Evolutionary conservation across 2,113 vertebrate species (phyloP).

Genomic region (Pampusana beccarii): DNA sequence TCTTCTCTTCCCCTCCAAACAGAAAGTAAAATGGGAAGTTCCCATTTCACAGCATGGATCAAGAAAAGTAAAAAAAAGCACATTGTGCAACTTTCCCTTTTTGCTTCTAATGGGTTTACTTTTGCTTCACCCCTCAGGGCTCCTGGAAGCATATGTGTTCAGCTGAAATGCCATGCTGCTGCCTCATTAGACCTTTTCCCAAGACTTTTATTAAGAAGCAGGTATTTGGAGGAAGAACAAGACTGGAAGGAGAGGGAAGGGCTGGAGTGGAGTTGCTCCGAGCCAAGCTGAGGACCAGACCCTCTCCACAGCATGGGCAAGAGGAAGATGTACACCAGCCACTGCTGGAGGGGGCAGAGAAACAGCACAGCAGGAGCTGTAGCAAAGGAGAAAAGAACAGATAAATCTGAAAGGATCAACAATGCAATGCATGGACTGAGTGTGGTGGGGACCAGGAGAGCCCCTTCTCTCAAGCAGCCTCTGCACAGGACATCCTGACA

Average conservation of each 20-base stretch:
- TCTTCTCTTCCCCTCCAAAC: background rate
- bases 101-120: slow-evolving; percentile 24
- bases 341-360: background rate
- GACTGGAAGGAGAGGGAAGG: background rate
- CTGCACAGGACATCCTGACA: background rate
- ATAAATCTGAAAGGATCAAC: background rate
- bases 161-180: background rate
- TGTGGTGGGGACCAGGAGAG: fast-evolving
- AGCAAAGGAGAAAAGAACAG: background rate
- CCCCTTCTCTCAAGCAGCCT: background rate
- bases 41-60: background rate
- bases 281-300: background rate
- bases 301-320: background rate
- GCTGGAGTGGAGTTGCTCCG: background rate
- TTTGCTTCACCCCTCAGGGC: background rate
- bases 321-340: background rate
- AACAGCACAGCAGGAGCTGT: background rate
- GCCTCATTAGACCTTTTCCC: background rate
- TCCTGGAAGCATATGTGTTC: background rate
- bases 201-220: background rate
- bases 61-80: background rate
- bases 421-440: background rate
- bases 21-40: background rate
- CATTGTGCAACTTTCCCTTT: background rate
- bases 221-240: background rate